Conservation (phyloP, 2,797 vertebrate species). For the Mastacembelus armatus region DNA sequence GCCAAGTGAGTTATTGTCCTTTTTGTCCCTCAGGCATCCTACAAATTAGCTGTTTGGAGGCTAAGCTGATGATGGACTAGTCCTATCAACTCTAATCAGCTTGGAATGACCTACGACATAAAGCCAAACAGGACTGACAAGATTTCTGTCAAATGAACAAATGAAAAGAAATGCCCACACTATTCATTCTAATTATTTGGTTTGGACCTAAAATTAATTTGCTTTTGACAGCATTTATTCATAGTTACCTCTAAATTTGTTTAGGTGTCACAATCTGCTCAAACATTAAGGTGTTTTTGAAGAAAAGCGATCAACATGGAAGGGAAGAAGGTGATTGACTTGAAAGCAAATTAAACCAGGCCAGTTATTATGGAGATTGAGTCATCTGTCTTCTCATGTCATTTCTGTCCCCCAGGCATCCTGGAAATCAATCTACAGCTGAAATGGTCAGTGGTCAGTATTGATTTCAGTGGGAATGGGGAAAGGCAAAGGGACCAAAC, state of each 20-base stretch:
- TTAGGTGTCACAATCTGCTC: conserved; percentile 46
- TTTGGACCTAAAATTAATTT: conserved; percentile 33
- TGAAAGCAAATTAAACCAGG: conserved; percentile 54
- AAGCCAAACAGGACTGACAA: conserved; percentile 6
- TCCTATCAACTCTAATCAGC: conserved; percentile 27
- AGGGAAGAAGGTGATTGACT: conserved; percentile 48
- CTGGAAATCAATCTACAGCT: conserved; percentile 61
- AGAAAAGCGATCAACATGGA: conserved; percentile 21
- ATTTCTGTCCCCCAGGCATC: conserved; percentile 40
- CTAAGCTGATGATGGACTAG: conserved; percentile 33
- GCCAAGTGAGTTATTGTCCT: neutral
- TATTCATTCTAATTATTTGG: conserved; percentile 32
- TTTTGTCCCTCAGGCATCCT: neutral
- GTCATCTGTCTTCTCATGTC: conserved; percentile 63
- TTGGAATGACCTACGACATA: conserved; percentile 19
- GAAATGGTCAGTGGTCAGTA: conserved; percentile 63
- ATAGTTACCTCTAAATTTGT: conserved; percentile 41
- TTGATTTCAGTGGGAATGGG: conserved; percentile 43
- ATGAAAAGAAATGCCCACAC: conserved; percentile 1
- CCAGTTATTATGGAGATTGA: conserved; percentile 65
- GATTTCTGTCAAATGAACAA: conserved; percentile 28
- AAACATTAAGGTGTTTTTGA: conserved; percentile 27
- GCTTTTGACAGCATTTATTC: conserved; percentile 35
- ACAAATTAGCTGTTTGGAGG: conserved; percentile 18
- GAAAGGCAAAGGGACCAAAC: conserved; percentile 46